Conservation (phyloP, 2,888 invertebrate genomes). For the Agrypnus murinus region DNA sequence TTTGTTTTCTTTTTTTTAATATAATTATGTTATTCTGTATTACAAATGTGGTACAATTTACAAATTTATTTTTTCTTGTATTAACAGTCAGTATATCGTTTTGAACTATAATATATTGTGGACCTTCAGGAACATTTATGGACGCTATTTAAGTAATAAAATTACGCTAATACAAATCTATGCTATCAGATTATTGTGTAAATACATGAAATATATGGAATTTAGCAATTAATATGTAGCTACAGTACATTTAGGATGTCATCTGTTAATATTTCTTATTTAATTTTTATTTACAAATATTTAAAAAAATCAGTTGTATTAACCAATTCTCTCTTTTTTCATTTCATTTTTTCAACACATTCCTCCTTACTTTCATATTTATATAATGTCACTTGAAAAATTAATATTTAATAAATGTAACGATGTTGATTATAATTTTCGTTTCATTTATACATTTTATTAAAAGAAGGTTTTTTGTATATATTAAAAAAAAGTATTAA, state of each 20-base stretch:
- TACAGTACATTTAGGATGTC: constrained; percentile 46
- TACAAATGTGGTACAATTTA: constrained; percentile 45
- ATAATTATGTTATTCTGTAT: too few relatives aligned
- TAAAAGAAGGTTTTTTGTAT: background rate
- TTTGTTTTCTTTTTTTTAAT: constrained; percentile 41
- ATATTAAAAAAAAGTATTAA: background rate
- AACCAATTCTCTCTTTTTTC: constrained; percentile 9
- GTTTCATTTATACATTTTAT: constrained; percentile 4
- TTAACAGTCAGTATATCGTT: constrained; percentile 14
- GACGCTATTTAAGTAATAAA: constrained; percentile 44
- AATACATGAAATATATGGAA: constrained; percentile 56
- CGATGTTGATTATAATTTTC: constrained; percentile 2
- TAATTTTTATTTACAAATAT: constrained; percentile 10
- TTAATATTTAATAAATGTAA: constrained; percentile 20
- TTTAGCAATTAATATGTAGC: constrained; percentile 46
- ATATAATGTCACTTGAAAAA: constrained; percentile 19
- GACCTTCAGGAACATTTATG: constrained; percentile 53
- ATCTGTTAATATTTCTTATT: constrained; percentile 31
- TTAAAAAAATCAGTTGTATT: constrained; percentile 6
- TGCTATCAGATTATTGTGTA: constrained; percentile 53
- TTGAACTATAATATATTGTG: constrained; percentile 47
- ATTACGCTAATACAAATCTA: constrained; percentile 47
- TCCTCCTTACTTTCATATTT: constrained; percentile 38
- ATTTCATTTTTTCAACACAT: constrained; percentile 32
- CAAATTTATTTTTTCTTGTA: constrained; percentile 32